phyloP scores from a whole-genome alignment of 2,113 vertebrate genomes.

The Puntigrus tetrazona region DNA sequence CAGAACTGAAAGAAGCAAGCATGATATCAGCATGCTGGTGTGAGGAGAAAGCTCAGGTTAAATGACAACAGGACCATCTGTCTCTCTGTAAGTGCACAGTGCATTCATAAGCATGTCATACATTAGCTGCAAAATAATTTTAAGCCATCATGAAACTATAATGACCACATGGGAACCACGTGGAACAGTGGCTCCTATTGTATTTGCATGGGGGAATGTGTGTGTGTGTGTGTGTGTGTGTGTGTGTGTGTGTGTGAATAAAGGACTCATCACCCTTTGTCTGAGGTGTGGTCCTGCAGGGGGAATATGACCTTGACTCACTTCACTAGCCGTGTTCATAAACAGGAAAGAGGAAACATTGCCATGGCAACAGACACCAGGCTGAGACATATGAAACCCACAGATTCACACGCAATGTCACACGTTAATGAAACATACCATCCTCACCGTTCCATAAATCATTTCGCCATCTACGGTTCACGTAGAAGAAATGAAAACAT shows the following conservation, averaged over 20 bases:
- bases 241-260: conserved; percentile 52
- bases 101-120: neutral
- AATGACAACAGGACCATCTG: conserved; percentile 40
- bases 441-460: conserved; percentile 24
- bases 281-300: conserved; percentile 69
- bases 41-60: conserved; percentile 27
- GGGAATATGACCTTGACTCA: conserved; percentile 80
- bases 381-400: conserved; percentile 80
- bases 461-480: conserved; percentile 36
- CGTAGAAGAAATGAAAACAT: conserved; percentile 36
- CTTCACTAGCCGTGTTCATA: conserved; percentile 78
- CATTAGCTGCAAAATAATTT: conserved; percentile 7
- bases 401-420: conserved; percentile 56
- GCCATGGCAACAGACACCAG: conserved; percentile 85
- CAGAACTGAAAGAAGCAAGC: conserved; percentile 32
- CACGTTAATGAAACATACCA: conserved; percentile 44
- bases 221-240: too few relatives aligned
- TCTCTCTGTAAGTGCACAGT: neutral
- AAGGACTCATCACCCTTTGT: conserved; percentile 69
- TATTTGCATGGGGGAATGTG: neutral
- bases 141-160: neutral
- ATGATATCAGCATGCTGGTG: conserved; percentile 29
- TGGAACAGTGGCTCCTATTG: neutral
- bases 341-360: conserved; percentile 85
- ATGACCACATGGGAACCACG: neutral